Base-by-base conservation (phyloP, 2,797 vertebrate genomes). In the Threskiornis aethiopicus region DNA sequence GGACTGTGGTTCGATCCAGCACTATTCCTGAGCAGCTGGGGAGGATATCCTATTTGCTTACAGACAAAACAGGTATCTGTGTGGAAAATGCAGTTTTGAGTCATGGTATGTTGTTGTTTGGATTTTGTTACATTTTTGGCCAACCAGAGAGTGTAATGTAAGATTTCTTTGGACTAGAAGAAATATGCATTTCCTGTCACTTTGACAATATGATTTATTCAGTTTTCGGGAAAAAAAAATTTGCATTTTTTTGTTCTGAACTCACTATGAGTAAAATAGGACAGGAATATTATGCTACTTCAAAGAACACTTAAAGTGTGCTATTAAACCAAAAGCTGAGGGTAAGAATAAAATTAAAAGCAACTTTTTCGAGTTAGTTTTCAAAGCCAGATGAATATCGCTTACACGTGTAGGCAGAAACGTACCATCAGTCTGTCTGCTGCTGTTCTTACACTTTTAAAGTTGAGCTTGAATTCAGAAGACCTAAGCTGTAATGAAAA, bases 21-120 rank as follows among this genome's bases (percentile, higher is more conserved):
- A 99, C 99, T 24, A 99, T 99, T 88, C 99, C 99, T 0, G 99
- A 99, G 89, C 99, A 99, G 96, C 98, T 99, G 54, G 99, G 99
- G 26, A 98, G 99, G 79, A 99, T 99, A 97, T 99, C 99, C 29
- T 99, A 99, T 96, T 97, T 99, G 79, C 99, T 99, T 44, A 99
- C 99, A 1, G 99, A 99, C 97, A 99, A 99, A 98, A 99, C 99
- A 93, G 99, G 99, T 99, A 97, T 73, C 86, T 44, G 1, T 10
- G 31, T 58, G 80, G 73, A 81, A 91, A 61, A 67, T 6, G 10
- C 19, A 20, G 29, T 3, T 84, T 69, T 19, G 41, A 67, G 26
- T 64, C 46, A 1, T 13, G 28, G 10, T 29, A 2, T 65, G 58
- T 26, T 86, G 28, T 66, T 84, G 41, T 35, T 89, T 81, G 72